phyloP scores from a whole-genome alignment of 2,888 invertebrate species.

The Philonicus albiceps region DNA sequence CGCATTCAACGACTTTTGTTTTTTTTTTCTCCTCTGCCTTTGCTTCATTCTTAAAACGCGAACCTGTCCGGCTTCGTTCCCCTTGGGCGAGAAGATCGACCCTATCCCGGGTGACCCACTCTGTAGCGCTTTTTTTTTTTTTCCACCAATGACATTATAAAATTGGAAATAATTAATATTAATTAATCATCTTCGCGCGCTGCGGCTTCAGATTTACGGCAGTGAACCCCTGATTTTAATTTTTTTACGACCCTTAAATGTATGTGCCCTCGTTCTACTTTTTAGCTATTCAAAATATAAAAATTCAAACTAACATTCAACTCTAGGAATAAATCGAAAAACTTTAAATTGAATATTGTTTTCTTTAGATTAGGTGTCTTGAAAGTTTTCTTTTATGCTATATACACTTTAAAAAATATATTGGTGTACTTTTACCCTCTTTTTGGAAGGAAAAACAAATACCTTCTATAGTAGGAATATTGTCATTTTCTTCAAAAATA shows the following conservation, averaged over 20 bases:
- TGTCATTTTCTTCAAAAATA: no score
- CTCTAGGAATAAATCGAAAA: no score
- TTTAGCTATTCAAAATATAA: not conserved
- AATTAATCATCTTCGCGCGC: not conserved
- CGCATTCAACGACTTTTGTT: constrained; percentile 5
- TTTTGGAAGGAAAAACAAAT: no score
- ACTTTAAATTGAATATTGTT: no score
- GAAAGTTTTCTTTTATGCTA: no score
- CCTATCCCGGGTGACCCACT: not conserved
- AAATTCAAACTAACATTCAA: no score
- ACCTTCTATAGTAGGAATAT: no score
- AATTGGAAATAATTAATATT: not conserved
- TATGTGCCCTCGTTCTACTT: not conserved
- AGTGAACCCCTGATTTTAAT: not conserved
- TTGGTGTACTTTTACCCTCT: no score
- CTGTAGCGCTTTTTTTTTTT: not conserved
- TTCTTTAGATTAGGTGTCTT: no score
- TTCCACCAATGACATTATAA: not conserved
- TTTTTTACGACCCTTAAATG: not conserved
- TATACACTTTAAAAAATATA: no score
- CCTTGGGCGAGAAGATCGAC: not conserved
- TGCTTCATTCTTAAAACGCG: not conserved
- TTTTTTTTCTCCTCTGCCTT: not conserved
- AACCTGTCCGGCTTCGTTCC: not conserved
- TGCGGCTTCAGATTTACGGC: not conserved